Evolutionary conservation across 2,113 vertebrate species (phyloP).

Genomic region (Sylvia atricapilla): DNA sequence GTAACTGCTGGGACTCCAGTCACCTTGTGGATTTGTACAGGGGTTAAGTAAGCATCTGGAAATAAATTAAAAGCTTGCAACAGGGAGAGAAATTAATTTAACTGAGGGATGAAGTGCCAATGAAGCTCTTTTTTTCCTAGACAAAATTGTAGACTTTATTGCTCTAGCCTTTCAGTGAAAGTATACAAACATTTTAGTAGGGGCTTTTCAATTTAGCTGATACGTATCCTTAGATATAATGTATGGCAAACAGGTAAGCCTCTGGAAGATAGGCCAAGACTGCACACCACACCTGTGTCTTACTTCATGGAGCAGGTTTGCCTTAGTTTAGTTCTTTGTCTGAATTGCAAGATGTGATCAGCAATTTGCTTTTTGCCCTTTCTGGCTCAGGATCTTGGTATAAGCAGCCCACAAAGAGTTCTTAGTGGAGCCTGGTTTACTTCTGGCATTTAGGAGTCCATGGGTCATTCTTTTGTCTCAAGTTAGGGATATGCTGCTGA

Average conservation of each 20-base stretch:
- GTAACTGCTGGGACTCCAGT: neutral
- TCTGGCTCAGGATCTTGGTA: neutral
- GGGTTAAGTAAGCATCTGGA: neutral
- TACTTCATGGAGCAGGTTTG: neutral
- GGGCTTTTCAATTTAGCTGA: neutral
- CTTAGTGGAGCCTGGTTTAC: neutral
- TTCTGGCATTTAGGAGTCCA: neutral
- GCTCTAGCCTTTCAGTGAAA: neutral
- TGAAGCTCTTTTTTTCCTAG: neutral
- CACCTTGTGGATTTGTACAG: neutral
- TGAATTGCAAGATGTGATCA: neutral
- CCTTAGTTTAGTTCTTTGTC: neutral
- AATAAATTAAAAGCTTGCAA: neutral
- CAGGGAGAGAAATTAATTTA: neutral
- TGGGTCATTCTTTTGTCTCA: neutral
- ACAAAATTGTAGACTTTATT: neutral
- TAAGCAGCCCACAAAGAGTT: neutral
- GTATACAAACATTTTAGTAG: neutral
- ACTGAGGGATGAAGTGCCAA: neutral
- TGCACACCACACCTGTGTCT: neutral
- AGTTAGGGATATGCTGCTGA: neutral
- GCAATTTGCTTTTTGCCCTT: neutral
- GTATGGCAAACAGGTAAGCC: neutral
- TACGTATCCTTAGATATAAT: accelerated
- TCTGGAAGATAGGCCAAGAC: neutral